Base-by-base conservation (phyloP, 2,797 vertebrate species). In the Macropus fuliginosus region DNA sequence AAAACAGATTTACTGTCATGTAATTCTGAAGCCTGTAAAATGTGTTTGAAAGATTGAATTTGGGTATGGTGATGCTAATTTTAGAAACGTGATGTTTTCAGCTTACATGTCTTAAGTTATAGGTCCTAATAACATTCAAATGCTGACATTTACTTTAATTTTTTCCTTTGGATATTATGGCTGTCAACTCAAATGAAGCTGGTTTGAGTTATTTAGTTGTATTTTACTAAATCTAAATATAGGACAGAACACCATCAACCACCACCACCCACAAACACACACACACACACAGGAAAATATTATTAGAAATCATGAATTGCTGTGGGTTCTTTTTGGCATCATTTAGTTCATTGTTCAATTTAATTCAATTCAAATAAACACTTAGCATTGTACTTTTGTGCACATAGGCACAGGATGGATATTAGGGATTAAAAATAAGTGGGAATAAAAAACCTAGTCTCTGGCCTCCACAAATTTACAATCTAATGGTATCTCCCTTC, bases 141-240 rank as follows among this genome's bases (percentile, higher is more conserved):
- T 87, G 74, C 74, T 87, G 74, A 87, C 74, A 87, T 87, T 87
- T 87, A 87, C 40, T 87, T 87, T 87, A 50, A 87, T 87, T 87
- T 87, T 87, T 87, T 87, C 74, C 40, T 87, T 87, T 87, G 74
- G 74, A 87, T 87, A 87, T 87, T 46, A 87, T 87, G 74, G 74
- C 40, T 87, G 74, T 87, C 74, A 87, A 87, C 9, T 87, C 74
- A 87, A 87, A 87, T 87, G 74, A 87, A 87, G 74, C 40, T 87
- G 74, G 74, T 87, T 87, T 87, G 74, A 87, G 40, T 87, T 74
- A 74, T 40, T 81, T 87, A 87, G 40, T 87, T 87, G 74, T 50
- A 50, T 87, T 87, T 87, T 50, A 87, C 74, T 46, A 87, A 46
- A 50, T 87, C 74, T 50, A 87, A 50, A 87, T 87, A 87, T 87